These are phyloP conservation scores for Pelagia noctiluca DNA, from an alignment of 30 jellyfish, hydroid and myxozoan genomes.

Conservation along the genomic window DNA sequence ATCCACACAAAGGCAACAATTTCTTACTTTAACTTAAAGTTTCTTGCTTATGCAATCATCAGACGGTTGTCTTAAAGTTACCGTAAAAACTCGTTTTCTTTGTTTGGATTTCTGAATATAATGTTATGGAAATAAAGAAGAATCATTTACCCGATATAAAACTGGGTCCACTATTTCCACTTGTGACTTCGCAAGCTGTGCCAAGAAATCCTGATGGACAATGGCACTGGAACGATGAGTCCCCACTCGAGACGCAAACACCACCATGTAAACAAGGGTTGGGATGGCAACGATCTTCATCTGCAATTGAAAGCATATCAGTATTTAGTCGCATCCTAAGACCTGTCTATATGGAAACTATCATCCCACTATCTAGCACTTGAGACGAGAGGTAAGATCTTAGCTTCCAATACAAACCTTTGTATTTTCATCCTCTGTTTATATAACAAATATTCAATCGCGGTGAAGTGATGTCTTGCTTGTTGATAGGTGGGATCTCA, in stretches of 20 bases:
- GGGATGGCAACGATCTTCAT: constrained; percentile 93
- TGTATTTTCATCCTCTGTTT: no score
- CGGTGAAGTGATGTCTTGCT: no score
- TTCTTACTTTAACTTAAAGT: no score
- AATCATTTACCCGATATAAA: constrained; percentile 33
- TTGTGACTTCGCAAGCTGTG: constrained; percentile 78
- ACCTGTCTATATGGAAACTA: neutral
- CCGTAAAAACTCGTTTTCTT: no score
- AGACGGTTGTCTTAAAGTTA: no score
- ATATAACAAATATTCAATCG: no score
- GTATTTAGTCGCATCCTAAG: neutral
- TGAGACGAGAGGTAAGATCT: no score
- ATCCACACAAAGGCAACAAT: no score
- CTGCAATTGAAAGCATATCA: constrained; percentile 46
- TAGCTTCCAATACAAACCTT: no score
- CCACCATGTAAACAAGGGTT: constrained; percentile 97
- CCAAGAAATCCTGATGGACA: constrained; percentile 94
- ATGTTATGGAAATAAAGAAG: neutral
- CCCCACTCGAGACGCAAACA: constrained; percentile 95
- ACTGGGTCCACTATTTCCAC: constrained; percentile 2
- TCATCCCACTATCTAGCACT: neutral
- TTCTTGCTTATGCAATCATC: no score
- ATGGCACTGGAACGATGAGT: constrained; percentile 82
- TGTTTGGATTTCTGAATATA: no score
- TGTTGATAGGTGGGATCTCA: no score